Evolutionary conservation across 2,797 vertebrate genomes (phyloP).

Genomic region (Catostomus latipinnis): DNA sequence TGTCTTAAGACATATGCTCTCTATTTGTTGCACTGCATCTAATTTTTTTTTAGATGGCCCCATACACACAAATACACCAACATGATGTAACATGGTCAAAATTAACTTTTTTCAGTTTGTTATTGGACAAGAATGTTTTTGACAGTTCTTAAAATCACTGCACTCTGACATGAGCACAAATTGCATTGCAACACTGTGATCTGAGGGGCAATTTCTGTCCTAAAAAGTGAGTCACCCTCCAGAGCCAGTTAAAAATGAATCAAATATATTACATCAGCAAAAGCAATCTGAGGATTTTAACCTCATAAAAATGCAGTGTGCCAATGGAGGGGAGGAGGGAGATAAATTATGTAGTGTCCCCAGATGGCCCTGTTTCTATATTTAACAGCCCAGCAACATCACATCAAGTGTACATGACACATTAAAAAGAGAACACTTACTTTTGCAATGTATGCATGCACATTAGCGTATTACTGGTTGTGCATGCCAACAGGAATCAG

Average conservation of each 20-base stretch:
- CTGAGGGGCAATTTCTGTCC: background rate
- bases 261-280: constrained; percentile 9
- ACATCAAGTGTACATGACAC: constrained; percentile 22
- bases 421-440: constrained; percentile 19
- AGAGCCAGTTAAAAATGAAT: constrained; percentile 12
- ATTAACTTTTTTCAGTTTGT: background rate
- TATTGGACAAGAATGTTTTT: constrained; percentile 2
- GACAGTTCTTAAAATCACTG: constrained; percentile 9
- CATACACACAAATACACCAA: constrained; percentile 10
- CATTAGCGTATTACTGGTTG: background rate
- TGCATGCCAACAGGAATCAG: background rate
- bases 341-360: constrained; percentile 33
- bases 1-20: no score
- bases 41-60: no score
- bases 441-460: constrained; percentile 7
- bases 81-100: background rate
- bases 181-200: constrained; percentile 10
- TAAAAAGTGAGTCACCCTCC: background rate
- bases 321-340: background rate
- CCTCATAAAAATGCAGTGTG: constrained; percentile 28
- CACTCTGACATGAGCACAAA: background rate
- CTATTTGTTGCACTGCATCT: no score
- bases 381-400: constrained; percentile 34
- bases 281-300: constrained; percentile 14
- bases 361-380: constrained; percentile 24